Evolutionary conservation across 23 tunicate species (phyloP).

Genomic region (Clavelina lepadiformis): DNA sequence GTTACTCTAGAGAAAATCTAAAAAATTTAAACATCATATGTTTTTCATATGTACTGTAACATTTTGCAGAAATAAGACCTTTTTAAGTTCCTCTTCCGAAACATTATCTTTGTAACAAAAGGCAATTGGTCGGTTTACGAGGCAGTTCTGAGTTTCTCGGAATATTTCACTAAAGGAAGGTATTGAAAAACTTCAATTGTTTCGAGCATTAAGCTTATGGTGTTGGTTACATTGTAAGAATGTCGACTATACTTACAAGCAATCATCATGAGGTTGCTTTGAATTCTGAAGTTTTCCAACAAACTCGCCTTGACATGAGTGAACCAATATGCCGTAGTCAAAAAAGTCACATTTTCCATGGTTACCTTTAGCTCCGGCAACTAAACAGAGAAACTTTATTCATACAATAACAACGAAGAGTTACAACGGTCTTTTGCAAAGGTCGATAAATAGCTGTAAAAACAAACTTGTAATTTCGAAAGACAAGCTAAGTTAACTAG

Average conservation of each 20-base stretch:
- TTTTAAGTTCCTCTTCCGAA: background rate
- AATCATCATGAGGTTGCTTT: background rate
- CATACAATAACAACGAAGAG: background rate
- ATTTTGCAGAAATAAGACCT: background rate
- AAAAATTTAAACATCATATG: too few species aligned
- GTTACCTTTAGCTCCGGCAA: background rate
- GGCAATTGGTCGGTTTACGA: background rate
- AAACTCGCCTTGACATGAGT: background rate
- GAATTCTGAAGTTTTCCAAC: slow-evolving; percentile 3
- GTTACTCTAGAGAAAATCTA: too few species aligned
- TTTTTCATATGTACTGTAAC: background rate
- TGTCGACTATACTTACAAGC: slow-evolving; percentile 2
- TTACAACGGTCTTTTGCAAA: too few species aligned
- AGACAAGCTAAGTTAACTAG: too few species aligned
- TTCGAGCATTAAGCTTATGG: background rate
- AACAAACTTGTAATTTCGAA: too few species aligned
- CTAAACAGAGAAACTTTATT: background rate
- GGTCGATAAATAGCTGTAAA: too few species aligned
- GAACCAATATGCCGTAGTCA: slow-evolving; percentile 1
- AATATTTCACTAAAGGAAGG: too few species aligned
- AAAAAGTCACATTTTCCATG: background rate
- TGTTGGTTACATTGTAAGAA: background rate
- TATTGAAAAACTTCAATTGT: too few species aligned
- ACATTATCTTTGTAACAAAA: background rate
- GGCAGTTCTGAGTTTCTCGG: too few species aligned